Conservation (phyloP, 2,888 invertebrate genomes). For the Caenorhabditis virilis region DNA sequence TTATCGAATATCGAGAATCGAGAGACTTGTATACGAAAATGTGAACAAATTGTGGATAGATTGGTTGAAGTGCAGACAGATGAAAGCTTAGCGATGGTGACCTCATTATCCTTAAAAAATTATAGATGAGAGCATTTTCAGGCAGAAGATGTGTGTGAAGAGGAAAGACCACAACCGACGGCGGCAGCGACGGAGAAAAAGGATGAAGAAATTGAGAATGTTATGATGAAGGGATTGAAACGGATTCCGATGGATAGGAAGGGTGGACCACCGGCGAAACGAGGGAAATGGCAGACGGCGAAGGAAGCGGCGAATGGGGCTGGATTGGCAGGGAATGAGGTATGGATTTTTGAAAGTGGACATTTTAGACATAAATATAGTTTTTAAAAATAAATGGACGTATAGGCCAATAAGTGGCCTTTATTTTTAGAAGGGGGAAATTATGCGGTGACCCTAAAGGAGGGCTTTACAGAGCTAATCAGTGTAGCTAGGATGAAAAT, state of each 20-base stretch:
- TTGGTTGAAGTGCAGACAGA: conserved; percentile 21
- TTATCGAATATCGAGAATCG: conserved; percentile 18
- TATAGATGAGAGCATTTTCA: conserved; percentile 3
- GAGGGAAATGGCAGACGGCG: conserved; percentile 13
- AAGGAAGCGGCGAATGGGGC: conserved; percentile 6
- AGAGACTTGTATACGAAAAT: conserved; percentile 21
- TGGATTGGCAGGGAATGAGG: conserved; percentile 1
- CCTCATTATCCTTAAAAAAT: neutral
- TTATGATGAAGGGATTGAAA: conserved; percentile 6
- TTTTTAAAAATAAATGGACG: too few relatives aligned
- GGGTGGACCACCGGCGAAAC: conserved; percentile 22
- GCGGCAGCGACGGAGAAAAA: neutral
- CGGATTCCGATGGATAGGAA: conserved; percentile 1
- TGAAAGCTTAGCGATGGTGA: conserved; percentile 1
- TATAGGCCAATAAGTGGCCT: too few relatives aligned
- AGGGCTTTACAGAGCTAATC: too few relatives aligned
- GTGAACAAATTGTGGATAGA: conserved; percentile 26
- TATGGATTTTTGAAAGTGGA: neutral
- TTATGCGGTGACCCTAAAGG: too few relatives aligned
- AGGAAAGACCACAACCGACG: conserved; percentile 7
- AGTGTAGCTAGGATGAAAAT: too few relatives aligned
- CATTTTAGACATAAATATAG: neutral
- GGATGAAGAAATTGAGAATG: conserved; percentile 4
- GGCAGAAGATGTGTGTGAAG: conserved; percentile 26
- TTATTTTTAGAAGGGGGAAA: too few relatives aligned